Base-by-base conservation (phyloP, 30 jellyfish, hydroid and myxozoan genomes). In the Clytia hemisphaerica region DNA sequence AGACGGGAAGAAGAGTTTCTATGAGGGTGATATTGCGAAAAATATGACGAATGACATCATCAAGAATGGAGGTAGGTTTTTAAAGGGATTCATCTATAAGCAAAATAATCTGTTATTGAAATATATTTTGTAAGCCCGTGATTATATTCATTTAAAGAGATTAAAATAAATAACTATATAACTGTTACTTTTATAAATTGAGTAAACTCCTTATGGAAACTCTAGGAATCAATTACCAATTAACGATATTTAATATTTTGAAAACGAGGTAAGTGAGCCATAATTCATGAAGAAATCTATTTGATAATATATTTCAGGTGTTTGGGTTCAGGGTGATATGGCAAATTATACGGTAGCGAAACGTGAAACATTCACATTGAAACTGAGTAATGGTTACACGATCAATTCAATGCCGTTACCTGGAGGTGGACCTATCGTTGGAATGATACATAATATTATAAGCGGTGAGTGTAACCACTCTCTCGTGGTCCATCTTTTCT, bases 391-490 rank as follows among this genome's bases (percentile, higher is more conserved):
- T 9, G 71, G 55, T 4, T 29, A 76, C 69, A 66, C 60, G 9
- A 67, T 84, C 76, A 77, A 69, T 48, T 46, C 93, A 14, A 84
- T 77, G 88, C 88, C 88, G 4, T 83, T 88, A 27, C 95, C 95
- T 30, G 84, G 86, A 7, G 47, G 89, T 71, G 95, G 95, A 19
- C 83, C 93, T 9, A 90, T 84, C 27, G 61, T 84, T 24, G 84
- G 85, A 24, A 84, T 84, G 95, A 48, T 63, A 29, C 1, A 76
- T 6, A 84, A 84, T 57, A 84, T 84, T 47, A 69, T 84, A 68
- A 67, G 65, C 36, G 94, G 95, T 84, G 62, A 46, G 83, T 47
- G 37, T 30, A 6, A 31, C n/a, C 16, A 7, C 45, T 21, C 19
- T 48, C 72, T 18, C 24, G 57, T 37, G 21, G 16, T 5, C 4